A percentile compares a stretch with the other conserved stretches of the same genome.
phyloP scores from a whole-genome alignment of 2,888 invertebrate genomes.

The Noctua pronuba region DNA sequence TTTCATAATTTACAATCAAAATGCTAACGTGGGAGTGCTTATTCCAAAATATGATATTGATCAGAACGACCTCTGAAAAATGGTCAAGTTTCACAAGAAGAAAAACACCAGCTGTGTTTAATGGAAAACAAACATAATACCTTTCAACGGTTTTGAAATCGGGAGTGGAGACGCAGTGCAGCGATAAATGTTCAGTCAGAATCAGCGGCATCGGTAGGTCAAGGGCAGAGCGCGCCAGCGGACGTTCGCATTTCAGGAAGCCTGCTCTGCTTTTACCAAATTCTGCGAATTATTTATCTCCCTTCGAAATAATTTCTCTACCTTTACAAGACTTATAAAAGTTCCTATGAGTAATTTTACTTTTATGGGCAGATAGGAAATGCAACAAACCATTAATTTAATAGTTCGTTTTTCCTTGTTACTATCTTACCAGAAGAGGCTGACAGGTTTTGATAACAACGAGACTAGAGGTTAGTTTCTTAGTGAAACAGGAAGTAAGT shows the following conservation, averaged over 20 bases:
- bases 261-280: slow-evolving; percentile 63
- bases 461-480: slow-evolving; percentile 22
- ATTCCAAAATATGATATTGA: slow-evolving; percentile 13
- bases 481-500: slow-evolving; percentile 61
- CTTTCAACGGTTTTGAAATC: slow-evolving; percentile 63
- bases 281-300: slow-evolving; percentile 73
- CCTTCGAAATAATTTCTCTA: slow-evolving; percentile 67
- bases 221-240: slow-evolving; percentile 80
- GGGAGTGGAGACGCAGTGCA: slow-evolving; percentile 69
- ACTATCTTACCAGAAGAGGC: slow-evolving; percentile 19
- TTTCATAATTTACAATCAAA: neutral
- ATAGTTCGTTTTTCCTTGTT: slow-evolving; percentile 10
- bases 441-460: slow-evolving; percentile 35
- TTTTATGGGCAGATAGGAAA: slow-evolving; percentile 26
- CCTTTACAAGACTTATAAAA: slow-evolving; percentile 51
- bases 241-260: slow-evolving; percentile 67
- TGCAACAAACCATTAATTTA: neutral
- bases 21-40: neutral
- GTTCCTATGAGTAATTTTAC: neutral
- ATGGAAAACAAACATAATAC: slow-evolving; percentile 59
- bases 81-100: neutral
- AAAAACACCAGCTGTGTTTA: slow-evolving; percentile 27
- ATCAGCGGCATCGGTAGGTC: slow-evolving; percentile 74
- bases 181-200: slow-evolving; percentile 73
- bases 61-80: slow-evolving; percentile 12